A percentile compares a stretch with the other conserved stretches of the same genome.
phyloP scores from a whole-genome alignment of 2,888 invertebrate genomes.

The Tridacna crocea region DNA sequence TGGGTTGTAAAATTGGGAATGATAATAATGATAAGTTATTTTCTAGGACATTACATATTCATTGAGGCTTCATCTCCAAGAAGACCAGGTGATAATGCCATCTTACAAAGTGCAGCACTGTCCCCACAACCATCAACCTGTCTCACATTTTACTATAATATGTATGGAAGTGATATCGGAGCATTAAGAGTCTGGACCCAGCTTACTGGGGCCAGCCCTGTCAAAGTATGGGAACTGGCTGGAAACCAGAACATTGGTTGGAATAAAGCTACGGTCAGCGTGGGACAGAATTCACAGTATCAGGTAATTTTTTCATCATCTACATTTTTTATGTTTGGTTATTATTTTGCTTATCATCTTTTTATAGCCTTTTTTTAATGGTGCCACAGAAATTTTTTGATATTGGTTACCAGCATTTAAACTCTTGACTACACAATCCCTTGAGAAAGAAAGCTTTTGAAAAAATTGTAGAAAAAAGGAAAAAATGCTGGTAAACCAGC shows the following conservation, averaged over 20 bases:
- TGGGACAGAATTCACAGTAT: constrained; percentile 44
- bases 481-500: too few species aligned
- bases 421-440: too few species aligned
- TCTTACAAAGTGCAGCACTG: constrained; percentile 72
- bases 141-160: constrained; percentile 79
- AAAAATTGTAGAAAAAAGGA: too few species aligned
- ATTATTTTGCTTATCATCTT: too few species aligned
- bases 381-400: neutral
- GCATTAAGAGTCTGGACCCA: constrained; percentile 70
- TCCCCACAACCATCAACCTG: constrained; percentile 56
- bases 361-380: too few species aligned
- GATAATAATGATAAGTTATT: neutral
- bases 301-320: constrained; percentile 38
- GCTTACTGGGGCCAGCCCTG: constrained; percentile 44
- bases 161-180: constrained; percentile 75
- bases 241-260: constrained; percentile 73
- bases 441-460: too few species aligned
- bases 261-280: constrained; percentile 60
- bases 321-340: neutral
- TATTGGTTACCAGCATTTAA: neutral
- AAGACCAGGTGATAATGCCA: constrained; percentile 85
- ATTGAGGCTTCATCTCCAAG: constrained; percentile 90
- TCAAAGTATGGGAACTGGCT: constrained; percentile 66
- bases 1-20: too few species aligned
- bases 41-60: constrained; percentile 88